These are phyloP conservation scores for Polia nebulosa DNA, from an alignment of 2,888 invertebrate species.

Conservation along the genomic window DNA sequence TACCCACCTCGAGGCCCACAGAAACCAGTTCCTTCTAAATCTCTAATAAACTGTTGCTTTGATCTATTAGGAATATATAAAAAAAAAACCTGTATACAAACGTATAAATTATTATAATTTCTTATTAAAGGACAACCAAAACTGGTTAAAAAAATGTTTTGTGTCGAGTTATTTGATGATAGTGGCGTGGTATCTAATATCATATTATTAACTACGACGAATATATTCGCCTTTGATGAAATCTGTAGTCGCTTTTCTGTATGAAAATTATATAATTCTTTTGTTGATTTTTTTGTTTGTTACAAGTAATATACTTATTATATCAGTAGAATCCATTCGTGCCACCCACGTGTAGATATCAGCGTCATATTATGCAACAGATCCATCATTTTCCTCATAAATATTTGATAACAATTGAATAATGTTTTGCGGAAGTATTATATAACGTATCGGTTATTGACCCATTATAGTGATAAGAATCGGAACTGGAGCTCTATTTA, in stretches of 20 bases:
- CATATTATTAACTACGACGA: not conserved
- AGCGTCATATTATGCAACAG: conserved; percentile 1
- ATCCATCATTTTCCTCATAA: conserved; percentile 14
- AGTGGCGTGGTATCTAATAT: conserved; percentile 10
- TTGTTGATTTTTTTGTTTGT: too few species aligned
- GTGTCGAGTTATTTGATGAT: not conserved
- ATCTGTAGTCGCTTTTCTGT: not conserved
- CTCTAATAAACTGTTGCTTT: conserved; percentile 6
- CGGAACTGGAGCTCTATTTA: not conserved
- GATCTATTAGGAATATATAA: conserved; percentile 17
- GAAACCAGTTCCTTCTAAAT: conserved; percentile 41
- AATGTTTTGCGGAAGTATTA: conserved; percentile 14
- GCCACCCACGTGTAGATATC: not conserved
- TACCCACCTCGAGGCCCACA: conserved; percentile 36
- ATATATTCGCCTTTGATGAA: not conserved
- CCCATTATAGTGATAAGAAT: conserved; percentile 13
- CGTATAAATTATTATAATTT: conserved; percentile 45
- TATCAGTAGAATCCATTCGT: not conserved
- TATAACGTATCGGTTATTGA: conserved; percentile 1
- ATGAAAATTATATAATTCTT: not conserved
- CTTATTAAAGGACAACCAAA: conserved; percentile 39
- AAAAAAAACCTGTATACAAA: conserved; percentile 34
- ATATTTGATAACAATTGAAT: not conserved
- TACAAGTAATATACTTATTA: not conserved
- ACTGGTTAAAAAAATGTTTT: conserved; percentile 47